Evolutionary conservation across 2,113 vertebrate genomes (phyloP), one percentile per base, ranked within the genome.

Genomic region (Progne subis): DNA sequence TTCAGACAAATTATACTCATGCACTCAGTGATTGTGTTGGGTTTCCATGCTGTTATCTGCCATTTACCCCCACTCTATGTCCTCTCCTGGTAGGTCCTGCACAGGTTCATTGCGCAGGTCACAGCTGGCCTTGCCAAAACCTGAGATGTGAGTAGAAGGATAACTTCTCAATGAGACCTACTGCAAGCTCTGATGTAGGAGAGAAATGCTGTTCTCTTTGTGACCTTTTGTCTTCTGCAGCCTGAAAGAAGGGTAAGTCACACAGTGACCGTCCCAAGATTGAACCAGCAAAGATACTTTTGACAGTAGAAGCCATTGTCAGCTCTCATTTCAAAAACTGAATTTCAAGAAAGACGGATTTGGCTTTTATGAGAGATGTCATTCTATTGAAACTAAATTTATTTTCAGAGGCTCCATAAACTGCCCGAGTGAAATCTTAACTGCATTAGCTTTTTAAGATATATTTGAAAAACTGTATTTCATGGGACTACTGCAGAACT

Each of bases 321-420:
- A 93, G 61, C 79, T 94, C 93, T 95, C 91, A 52, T 97, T 97
- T 94, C 93, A 88, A 94, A 96, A 95, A 93, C 65, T 50, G 68
- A 95, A 65, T 97, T 97, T 96, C 96, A 95, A 87, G 93, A 93
- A 76, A 95, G 90, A 79, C 8, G 5, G 92, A 88, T 96, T 86
- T 92, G 88, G 94, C 86, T 95, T 96, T 97, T 96, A 96, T 80
- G 63, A 96, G 77, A 96, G 92, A 95, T 95, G 94, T 80, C 91
- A 90, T 96, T 97, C 94, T 97, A 92, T 83, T 96, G 94, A 97
- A 97, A 94, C 52, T 57, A 71, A 89, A 96, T 96, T 97, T 96
- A 93, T 96, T 97, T 96, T 90, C 91, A 47, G 77, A 94, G 90
- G 71, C n/a, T 49, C 90, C 91, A 92, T 95, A 97, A 97, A 95